Base-by-base conservation (phyloP, 2,113 vertebrate genomes). In the Chaetodon auriga region DNA sequence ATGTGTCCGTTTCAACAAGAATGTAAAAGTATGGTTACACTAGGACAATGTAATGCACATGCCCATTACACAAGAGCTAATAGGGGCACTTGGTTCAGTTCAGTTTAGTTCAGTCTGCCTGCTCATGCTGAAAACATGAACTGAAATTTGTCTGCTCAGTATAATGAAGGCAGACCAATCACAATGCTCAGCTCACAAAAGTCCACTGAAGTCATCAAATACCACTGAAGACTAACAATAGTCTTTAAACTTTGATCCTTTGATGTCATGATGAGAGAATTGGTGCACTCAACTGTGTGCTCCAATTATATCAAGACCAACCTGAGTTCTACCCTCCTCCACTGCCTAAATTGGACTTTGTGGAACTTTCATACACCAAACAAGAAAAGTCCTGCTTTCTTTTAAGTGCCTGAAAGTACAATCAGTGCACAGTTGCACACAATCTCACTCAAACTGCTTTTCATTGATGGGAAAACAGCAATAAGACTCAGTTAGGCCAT, bases 81-180 rank as follows among this genome's bases (percentile, higher is more conserved):
- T 23, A 60, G 18, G 63, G 35, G 5, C n/a, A 30, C 13, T 61
- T 38, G 38, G 53, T 35, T 66, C 65, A 70, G 21, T n/a, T 73
- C 46, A 53, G 14, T 58, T 74, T 23, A 46, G 35, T 62, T 82
- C 68, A 45, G 66, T 35, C 54, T 80, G 84, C 48, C 45, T 65
- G 57, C 78, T 90, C 80, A 73, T 68, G 80, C 87, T 83, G 75
- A 89, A 88, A 90, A 89, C 73, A 61, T 58, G 16, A 89, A 46
- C 3, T 61, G 23, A 80, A 74, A 61, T 79, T 21, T 62, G 19
- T 70, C 64, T 55, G 55, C 68, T 81, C n/a, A 12, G 14, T 57
- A 63, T 83, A 89, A 92, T 36, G 57, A 89, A 79, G 54, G 18
- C 68, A 43, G 23, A 43, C 38, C 18, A 36, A 58, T 70, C 68